Conservation (phyloP, 1,140 invertebrate species). For the Nilaparvata lugens region DNA sequence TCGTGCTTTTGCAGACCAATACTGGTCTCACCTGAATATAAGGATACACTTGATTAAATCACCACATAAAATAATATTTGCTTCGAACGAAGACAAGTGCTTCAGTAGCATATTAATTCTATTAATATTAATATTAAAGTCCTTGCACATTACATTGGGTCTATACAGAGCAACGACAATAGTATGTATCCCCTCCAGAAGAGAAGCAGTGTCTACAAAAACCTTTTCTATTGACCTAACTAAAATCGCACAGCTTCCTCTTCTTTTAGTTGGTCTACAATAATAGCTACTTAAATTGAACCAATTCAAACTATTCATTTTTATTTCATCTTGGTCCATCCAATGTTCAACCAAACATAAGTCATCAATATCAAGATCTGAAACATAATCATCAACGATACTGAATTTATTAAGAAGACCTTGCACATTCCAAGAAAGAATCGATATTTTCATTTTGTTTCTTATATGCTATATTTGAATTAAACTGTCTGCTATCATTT, state of each 20-base stretch:
- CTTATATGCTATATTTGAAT: no score
- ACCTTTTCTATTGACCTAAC: conserved; percentile 4
- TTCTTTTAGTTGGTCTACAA: not conserved
- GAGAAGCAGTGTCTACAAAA: not conserved
- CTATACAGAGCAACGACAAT: conserved; percentile 1
- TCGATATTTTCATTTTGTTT: no score
- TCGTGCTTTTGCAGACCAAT: no score
- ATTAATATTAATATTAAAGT: not conserved
- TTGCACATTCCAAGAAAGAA: conserved; percentile 2
- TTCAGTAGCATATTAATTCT: not conserved
- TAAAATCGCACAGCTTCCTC: not conserved
- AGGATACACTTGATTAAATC: no score
- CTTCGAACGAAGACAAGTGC: not conserved
- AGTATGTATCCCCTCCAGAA: not conserved
- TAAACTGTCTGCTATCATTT: no score
- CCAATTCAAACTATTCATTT: not conserved
- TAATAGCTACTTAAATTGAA: not conserved
- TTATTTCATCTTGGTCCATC: not conserved
- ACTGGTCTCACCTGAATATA: no score
- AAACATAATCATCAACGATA: not conserved
- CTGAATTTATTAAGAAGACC: not conserved
- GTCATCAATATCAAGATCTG: not conserved
- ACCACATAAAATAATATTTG: not conserved
- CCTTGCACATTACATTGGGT: not conserved
- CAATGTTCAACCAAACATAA: conserved; percentile 5